Evolutionary conservation across 2,888 invertebrate genomes (phyloP).

Genomic region (Spisula subtruncata): DNA sequence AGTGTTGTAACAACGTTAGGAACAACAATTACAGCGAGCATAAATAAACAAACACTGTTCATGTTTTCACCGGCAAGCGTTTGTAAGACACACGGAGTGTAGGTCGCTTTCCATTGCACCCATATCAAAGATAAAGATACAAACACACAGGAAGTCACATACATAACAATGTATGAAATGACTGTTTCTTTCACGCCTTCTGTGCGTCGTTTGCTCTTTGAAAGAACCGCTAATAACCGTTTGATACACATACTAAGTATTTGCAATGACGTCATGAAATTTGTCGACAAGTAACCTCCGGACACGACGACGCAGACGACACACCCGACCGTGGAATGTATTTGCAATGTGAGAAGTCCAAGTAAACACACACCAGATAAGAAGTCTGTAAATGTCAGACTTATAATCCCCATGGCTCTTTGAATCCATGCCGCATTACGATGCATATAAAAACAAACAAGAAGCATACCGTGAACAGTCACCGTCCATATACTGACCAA

Average conservation of each 20-base stretch:
- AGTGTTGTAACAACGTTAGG: slow-evolving; percentile 6
- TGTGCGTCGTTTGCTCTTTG: background rate
- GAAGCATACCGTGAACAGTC: slow-evolving; percentile 21
- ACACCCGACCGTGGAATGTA: background rate
- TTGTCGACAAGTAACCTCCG: slow-evolving; percentile 17
- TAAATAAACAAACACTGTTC: background rate
- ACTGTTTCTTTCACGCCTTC: background rate
- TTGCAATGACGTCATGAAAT: slow-evolving; percentile 27
- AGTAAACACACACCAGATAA: background rate
- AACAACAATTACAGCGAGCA: background rate
- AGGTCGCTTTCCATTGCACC: background rate
- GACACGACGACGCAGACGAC: background rate
- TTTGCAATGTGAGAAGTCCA: background rate
- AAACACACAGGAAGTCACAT: background rate
- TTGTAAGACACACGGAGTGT: background rate
- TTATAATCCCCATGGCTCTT: background rate
- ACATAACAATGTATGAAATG: background rate
- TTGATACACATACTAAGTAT: slow-evolving; percentile 20
- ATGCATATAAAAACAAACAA: slow-evolving; percentile 28
- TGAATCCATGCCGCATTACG: slow-evolving; percentile 25
- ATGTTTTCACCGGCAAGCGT: background rate
- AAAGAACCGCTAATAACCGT: background rate
- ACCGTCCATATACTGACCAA: slow-evolving; percentile 23
- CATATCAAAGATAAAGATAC: background rate
- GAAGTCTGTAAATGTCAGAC: slow-evolving; percentile 28